A percentile compares a stretch with the other conserved stretches of the same genome.
Conservation (phyloP, 1,140 invertebrate species). For the Drosophila auraria region DNA sequence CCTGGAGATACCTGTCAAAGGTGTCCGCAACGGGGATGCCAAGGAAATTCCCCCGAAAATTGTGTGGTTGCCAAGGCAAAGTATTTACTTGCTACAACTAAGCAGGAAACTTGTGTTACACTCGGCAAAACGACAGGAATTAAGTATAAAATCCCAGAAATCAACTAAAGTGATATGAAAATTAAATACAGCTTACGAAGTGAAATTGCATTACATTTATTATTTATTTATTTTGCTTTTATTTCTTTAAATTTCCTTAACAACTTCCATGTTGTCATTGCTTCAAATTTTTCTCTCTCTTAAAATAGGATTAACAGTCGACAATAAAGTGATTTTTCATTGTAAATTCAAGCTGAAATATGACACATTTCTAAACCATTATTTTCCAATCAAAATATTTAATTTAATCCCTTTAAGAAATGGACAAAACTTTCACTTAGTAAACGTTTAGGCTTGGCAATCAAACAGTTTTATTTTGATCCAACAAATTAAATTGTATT, state of each 20-base stretch:
- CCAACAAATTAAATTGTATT: not conserved
- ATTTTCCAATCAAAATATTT: not conserved
- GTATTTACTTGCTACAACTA: constrained; percentile 15
- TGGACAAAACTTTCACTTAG: not conserved
- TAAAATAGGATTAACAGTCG: not conserved
- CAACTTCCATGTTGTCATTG: not conserved
- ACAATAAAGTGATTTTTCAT: not conserved
- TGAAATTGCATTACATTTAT: not conserved
- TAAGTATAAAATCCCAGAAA: not conserved
- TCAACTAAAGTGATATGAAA: not conserved
- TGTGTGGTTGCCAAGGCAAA: constrained; percentile 16
- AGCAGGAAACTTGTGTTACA: not conserved
- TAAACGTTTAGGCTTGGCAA: too few species aligned
- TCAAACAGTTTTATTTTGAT: not conserved
- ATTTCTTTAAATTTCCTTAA: too few species aligned
- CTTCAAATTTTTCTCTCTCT: too few species aligned
- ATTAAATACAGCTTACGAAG: too few species aligned
- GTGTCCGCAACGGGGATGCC: constrained; percentile 10
- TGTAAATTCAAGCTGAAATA: not conserved
- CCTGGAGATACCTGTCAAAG: constrained; percentile 16
- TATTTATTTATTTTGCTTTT: too few species aligned
- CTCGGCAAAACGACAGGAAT: not conserved
- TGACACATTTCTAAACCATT: not conserved
- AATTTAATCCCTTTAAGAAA: too few species aligned
- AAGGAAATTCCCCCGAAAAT: not conserved